Evolutionary conservation across 2,797 vertebrate genomes (phyloP).

Genomic region (Falco rusticolus): DNA sequence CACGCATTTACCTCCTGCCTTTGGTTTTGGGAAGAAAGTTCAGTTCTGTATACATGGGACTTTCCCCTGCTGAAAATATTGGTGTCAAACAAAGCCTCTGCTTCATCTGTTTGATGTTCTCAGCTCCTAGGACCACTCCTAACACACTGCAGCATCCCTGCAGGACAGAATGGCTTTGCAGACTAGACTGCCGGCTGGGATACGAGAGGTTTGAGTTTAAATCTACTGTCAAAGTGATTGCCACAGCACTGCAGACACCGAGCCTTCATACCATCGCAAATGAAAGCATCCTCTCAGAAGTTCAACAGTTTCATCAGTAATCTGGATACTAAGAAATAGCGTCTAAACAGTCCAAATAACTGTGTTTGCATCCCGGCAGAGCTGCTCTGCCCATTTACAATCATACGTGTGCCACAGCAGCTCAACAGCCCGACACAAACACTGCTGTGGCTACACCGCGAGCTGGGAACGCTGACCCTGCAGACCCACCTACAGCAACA

Average conservation of each 20-base stretch:
- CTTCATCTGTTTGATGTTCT: not conserved
- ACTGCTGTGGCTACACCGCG: fast-evolving
- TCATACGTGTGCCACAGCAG: not conserved
- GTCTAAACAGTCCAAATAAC: not conserved
- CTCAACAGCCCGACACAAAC: fast-evolving
- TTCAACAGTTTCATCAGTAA: not conserved
- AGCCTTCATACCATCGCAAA: not conserved
- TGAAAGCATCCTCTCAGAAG: not conserved
- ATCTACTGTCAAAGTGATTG: not conserved
- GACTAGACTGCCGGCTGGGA: not conserved
- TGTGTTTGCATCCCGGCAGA: fast-evolving
- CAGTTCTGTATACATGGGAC: not conserved
- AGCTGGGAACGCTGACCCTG: not conserved
- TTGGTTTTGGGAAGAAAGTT: not conserved
- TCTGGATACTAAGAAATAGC: not conserved
- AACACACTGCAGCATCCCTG: not conserved
- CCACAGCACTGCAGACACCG: not conserved
- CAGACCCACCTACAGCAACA: not conserved
- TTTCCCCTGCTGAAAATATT: not conserved
- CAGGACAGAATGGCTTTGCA: not conserved
- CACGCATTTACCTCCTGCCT: not conserved
- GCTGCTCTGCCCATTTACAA: not conserved
- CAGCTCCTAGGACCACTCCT: not conserved
- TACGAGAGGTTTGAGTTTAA: not conserved
- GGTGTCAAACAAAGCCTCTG: not conserved